These are phyloP conservation scores for Paratilapia polleni DNA, from an alignment of 2,113 vertebrate species.

Conservation along the genomic window DNA sequence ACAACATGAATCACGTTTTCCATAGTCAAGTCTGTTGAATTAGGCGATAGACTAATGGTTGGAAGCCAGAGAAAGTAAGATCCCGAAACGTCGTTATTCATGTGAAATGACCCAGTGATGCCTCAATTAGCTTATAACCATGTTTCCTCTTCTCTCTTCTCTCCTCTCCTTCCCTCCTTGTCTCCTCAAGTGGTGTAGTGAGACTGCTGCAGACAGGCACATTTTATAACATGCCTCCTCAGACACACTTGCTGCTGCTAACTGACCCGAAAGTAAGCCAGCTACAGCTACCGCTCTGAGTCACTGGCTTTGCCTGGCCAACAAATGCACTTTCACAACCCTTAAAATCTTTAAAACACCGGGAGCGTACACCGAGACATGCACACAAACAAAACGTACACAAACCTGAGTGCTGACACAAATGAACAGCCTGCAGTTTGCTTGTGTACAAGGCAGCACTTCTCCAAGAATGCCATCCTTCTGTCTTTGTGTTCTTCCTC, in stretches of 20 bases:
- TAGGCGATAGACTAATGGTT: constrained; percentile 54
- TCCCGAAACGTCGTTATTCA: constrained; percentile 72
- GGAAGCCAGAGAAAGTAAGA: constrained; percentile 54
- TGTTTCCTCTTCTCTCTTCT: constrained; percentile 1
- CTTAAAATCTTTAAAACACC: constrained; percentile 45
- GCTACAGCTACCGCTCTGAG: constrained; percentile 71
- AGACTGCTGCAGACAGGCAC: constrained; percentile 53
- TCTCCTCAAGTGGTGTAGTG: constrained; percentile 24
- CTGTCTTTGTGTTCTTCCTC: constrained; percentile 34
- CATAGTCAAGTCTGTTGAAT: constrained; percentile 54
- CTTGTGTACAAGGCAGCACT: constrained; percentile 30
- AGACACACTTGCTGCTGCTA: constrained; percentile 75
- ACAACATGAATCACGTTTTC: constrained; percentile 56
- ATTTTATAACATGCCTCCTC: constrained; percentile 73
- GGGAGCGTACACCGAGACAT: constrained; percentile 15
- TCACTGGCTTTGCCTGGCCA: constrained; percentile 70
- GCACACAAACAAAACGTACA: constrained; percentile 46
- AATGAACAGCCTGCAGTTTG: constrained; percentile 28
- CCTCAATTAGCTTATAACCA: constrained; percentile 69
- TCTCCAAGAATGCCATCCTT: constrained; percentile 15
- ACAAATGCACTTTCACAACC: constrained; percentile 70
- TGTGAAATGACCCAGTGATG: constrained; percentile 73
- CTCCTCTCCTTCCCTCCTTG: not conserved
- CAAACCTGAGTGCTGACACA: constrained; percentile 52
- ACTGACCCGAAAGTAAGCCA: constrained; percentile 81